phyloP scores from a whole-genome alignment of 23 tunicate genomes.

The Trididemnum nubilum region DNA sequence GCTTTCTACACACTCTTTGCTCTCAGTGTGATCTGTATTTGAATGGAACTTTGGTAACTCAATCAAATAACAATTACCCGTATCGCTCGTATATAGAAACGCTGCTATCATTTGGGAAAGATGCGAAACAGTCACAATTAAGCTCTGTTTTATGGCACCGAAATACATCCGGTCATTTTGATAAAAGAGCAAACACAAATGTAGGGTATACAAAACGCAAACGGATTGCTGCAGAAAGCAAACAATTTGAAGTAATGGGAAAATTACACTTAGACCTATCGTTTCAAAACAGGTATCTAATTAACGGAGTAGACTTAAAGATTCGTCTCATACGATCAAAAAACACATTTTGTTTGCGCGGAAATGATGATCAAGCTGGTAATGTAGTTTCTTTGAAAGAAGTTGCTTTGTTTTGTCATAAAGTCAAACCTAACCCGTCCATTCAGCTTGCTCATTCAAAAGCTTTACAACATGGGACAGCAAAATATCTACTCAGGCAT shows the following conservation, averaged over 20 bases:
- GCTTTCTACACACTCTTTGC: constrained; percentile 18
- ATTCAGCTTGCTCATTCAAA: constrained; percentile 20
- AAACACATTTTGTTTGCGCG: background rate
- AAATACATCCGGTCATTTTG: constrained; percentile 24
- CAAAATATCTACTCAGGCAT: too few species aligned
- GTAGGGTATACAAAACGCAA: constrained; percentile 15
- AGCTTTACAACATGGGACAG: constrained; percentile 18
- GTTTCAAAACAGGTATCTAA: constrained; percentile 15
- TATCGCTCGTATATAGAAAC: too few species aligned
- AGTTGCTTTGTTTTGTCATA: constrained; percentile 5
- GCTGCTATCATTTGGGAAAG: too few species aligned
- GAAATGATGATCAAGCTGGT: background rate
- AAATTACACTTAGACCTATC: constrained; percentile 32
- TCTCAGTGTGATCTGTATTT: too few species aligned
- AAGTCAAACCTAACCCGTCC: constrained; percentile 6
- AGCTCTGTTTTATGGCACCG: background rate
- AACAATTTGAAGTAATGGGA: background rate
- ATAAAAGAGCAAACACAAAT: background rate
- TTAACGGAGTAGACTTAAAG: constrained; percentile 27
- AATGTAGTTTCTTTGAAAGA: background rate
- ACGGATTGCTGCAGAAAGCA: constrained; percentile 24
- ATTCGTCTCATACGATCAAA: constrained; percentile 8
- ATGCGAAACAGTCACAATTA: background rate
- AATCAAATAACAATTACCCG: too few species aligned
- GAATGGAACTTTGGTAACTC: too few species aligned